phyloP scores from a whole-genome alignment of 2,888 invertebrate species.

The Peribatodes rhomboidaria region DNA sequence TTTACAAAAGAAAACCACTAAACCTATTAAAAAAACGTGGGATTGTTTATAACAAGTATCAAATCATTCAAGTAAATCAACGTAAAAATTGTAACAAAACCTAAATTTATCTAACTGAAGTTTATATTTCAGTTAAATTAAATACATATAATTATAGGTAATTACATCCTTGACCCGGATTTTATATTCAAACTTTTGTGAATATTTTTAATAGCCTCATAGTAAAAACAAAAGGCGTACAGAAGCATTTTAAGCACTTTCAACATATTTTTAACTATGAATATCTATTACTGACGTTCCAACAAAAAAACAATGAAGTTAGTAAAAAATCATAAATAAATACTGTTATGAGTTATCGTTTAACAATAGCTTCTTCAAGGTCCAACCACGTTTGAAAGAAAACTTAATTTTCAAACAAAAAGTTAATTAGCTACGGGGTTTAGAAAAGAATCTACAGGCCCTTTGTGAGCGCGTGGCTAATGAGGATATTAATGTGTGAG shows the following conservation, averaged over 20 bases:
- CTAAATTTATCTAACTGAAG: background rate
- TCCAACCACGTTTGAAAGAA: conserved; percentile 8
- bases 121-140: too few species aligned
- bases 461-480: conserved; percentile 8
- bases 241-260: conserved; percentile 17
- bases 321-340: conserved; percentile 21
- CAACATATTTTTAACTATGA: conserved; percentile 12
- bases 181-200: background rate
- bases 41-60: too few species aligned
- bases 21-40: too few species aligned
- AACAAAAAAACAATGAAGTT: conserved; percentile 17
- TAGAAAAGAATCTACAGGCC: background rate
- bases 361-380: conserved; percentile 29
- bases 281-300: conserved; percentile 18
- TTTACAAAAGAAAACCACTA: too few species aligned
- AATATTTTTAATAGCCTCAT: conserved; percentile 19
- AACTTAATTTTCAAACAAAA: conserved; percentile 12
- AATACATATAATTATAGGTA: too few species aligned
- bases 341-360: conserved; percentile 29
- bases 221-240: conserved; percentile 6
- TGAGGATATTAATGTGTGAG: conserved; percentile 2
- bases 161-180: background rate
- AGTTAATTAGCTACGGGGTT: conserved; percentile 11
- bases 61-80: too few species aligned
- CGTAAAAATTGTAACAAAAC: too few species aligned